Base-by-base conservation (phyloP, 92 coral and sea anemone species). In the Chrysogorgia sp. region DNA sequence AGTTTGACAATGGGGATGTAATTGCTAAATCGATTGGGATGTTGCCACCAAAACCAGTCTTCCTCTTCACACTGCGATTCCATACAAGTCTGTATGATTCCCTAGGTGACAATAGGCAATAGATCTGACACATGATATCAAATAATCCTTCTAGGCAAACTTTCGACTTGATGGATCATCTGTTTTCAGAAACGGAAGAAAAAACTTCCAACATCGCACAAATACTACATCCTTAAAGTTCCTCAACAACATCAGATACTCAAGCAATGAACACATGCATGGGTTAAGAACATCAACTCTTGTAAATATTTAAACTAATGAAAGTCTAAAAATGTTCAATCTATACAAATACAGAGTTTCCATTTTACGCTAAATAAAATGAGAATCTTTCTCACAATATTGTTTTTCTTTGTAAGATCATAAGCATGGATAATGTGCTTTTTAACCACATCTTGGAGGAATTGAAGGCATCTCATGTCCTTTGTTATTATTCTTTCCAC, bases 361-460 rank as follows among this genome's bases (percentile, higher is more conserved):
- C 14, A 15, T 28, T 0, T 28, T 2, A 1, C 12, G 22, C 12
- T 10, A 24, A 58, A 4, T 1, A 24, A 15, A 58, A 58, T 15
- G 22, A 15, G 2, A 19, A 26, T 20, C 64, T 15, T 28, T 0
- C 23, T 76, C 56, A 76, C 83, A 37, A 75, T 77, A 10, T 83
- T 66, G 60, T 77, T 59, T 83, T 66, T 77, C 43, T 14, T 20
- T 31, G 65, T 52, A 63, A 77, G n/a, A n/a, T n/a, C 55, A 77
- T 84, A 60, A 19, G 49, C 40, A 50, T 84, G 88, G 34, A 70
- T 70, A 35, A 84, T 84, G 33, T 84, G 84, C 58, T 61, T 69
- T 20, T 80, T 71, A n/a, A 58, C 67, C 1, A 84, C 50, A 76
- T 61, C 84, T 62, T 64, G 76, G 31, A 76, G 68, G 28, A 55